Evolutionary conservation across 2,113 vertebrate species (phyloP), one percentile per base, ranked within the genome.

Genomic region (Sinocyclocheilus anshuiensis): DNA sequence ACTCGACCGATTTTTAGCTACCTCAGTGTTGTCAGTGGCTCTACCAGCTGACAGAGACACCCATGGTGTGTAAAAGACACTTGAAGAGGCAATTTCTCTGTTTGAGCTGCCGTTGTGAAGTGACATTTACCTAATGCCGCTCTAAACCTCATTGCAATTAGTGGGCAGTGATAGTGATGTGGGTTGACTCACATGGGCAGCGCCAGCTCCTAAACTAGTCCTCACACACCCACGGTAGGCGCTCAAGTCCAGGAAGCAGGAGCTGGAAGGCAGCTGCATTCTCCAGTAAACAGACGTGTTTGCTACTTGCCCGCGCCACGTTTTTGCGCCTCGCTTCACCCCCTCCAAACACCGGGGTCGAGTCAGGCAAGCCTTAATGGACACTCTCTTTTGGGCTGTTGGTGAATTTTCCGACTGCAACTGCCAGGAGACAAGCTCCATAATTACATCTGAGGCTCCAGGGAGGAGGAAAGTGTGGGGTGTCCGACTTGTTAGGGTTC

Each of bases 41-140:
- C 83, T 63, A 74, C 85, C 91, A 91, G 92, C 83, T 82, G 77
- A 50, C 86, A 87, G 90, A 93, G 91, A 91, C 92, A 92, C 94
- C 92, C 72, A 92, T 90, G 89, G 92, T 92, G 91, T 90, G 93
- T 93, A 95, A 91, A 94, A 90, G 92, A 90, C 93, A 89, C 92
- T 92, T 90, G 92, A 92, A 92, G 92, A 91, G 1, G 91, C 91
- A 92, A 61, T 39, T 42, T 81, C 65, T 45, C 81, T 82, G 93
- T 93, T 93, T 91, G 93, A 94, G 94, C 93, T 91, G 94, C 92
- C 94, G 92, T 92, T 93, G 95, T 96, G 94, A 96, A 96, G 95
- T 97, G 96, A 97, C 96, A 97, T 97, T 97, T 97, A 96, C 94
- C 95, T 96, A 97, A 97, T 96, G 94, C 94, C 95, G 93, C 95